A percentile compares a stretch with the other conserved stretches of the same genome.
These are phyloP conservation scores for Halcyon smyrnensis DNA, from an alignment of 2,797 vertebrate species.

Conservation along the genomic window DNA sequence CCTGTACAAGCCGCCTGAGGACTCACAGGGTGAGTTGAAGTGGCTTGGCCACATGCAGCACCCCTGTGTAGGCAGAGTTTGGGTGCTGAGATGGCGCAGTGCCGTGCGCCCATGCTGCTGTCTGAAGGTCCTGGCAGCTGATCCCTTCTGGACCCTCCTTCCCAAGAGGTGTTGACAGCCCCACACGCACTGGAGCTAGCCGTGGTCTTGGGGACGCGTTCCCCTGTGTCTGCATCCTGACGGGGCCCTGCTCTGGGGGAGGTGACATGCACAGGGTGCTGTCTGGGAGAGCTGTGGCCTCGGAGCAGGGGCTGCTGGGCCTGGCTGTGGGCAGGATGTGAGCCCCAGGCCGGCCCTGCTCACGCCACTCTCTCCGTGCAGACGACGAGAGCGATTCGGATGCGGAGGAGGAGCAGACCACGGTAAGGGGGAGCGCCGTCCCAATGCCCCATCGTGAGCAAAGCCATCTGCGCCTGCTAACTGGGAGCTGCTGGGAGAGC, in stretches of 20 bases:
- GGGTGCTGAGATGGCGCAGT: not conserved
- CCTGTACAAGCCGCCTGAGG: conserved; percentile 94
- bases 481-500: not conserved
- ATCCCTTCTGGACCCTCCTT: not conserved
- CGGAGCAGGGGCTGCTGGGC: not conserved
- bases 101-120: not conserved
- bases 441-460: rapidly evolving
- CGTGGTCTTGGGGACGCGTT: not conserved
- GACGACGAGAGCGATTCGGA: conserved; percentile 98
- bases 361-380: conserved; percentile 56
- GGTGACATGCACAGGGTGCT: not conserved
- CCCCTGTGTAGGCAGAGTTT: not conserved
- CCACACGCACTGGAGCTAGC: no score
- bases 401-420: conserved; percentile 96
- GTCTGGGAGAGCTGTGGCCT: not conserved
- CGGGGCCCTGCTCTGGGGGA: not conserved
- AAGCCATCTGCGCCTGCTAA: rapidly evolving
- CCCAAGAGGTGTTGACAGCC: no score
- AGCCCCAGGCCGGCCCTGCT: not conserved
- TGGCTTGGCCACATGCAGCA: not conserved
- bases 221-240: not conserved
- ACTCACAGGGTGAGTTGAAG: conserved; percentile 91
- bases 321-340: not conserved
- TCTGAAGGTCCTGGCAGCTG: not conserved
- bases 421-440: conserved; percentile 77